Conservation (phyloP, 1,140 invertebrate species). For the Brachionus koreanus region DNA sequence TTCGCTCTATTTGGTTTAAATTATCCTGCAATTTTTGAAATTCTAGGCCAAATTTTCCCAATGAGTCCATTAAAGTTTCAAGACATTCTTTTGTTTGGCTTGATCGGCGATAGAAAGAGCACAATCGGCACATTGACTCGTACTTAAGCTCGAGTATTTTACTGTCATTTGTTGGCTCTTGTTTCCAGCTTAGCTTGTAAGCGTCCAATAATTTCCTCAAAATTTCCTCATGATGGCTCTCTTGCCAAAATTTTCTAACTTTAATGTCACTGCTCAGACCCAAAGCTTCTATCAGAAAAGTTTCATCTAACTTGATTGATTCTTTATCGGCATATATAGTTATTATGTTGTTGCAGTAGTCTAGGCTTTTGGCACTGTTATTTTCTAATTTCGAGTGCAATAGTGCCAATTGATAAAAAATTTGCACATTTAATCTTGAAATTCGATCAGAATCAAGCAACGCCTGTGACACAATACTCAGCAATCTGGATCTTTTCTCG, state of each 20-base stretch:
- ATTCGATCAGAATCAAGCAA: not conserved
- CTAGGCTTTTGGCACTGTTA: not conserved
- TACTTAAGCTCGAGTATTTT: constrained; percentile 19
- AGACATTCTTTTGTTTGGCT: constrained; percentile 21
- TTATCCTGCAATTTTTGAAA: constrained; percentile 26
- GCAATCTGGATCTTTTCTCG: not conserved
- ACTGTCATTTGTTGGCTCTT: not conserved
- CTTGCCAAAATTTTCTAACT: constrained; percentile 1
- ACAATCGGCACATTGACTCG: constrained; percentile 28
- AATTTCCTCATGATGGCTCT: not conserved
- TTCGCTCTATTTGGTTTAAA: not conserved
- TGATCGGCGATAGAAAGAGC: not conserved
- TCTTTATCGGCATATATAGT: not conserved
- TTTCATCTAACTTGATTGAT: not conserved
- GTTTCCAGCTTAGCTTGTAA: not conserved
- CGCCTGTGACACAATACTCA: not conserved
- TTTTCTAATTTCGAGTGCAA: constrained; percentile 22
- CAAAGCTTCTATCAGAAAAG: not conserved
- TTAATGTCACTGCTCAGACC: not conserved
- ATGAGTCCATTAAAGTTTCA: constrained; percentile 29
- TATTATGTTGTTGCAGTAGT: not conserved
- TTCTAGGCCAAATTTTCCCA: not conserved
- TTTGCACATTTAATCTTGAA: not conserved
- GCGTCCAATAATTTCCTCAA: not conserved
- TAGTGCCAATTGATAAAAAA: not conserved